Evolutionary conservation across 2,888 invertebrate species (phyloP).

Genomic region (Eristalis intricaria): DNA sequence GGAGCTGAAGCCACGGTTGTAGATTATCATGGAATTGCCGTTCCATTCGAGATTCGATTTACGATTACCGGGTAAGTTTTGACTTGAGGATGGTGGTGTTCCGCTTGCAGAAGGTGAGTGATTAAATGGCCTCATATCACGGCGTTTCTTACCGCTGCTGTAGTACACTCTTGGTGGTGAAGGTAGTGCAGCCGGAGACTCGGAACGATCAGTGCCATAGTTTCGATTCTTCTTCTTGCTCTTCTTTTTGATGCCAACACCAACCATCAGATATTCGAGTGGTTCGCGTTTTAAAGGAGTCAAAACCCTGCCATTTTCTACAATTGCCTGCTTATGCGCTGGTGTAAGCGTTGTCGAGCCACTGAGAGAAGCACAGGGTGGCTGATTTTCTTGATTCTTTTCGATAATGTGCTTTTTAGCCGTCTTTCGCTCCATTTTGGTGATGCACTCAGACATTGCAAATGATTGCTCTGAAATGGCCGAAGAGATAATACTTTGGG

Average conservation of each 20-base stretch:
- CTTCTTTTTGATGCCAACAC: slow-evolving; percentile 86
- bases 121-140: slow-evolving; percentile 84
- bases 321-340: slow-evolving; percentile 74
- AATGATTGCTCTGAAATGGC: slow-evolving; percentile 88
- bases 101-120: slow-evolving; percentile 75
- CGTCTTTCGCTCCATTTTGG: slow-evolving; percentile 83
- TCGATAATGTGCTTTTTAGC: slow-evolving; percentile 79
- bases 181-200: slow-evolving; percentile 86
- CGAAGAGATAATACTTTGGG: slow-evolving; percentile 89
- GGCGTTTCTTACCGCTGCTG: slow-evolving; percentile 82
- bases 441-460: slow-evolving; percentile 86
- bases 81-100: slow-evolving; percentile 52
- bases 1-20: slow-evolving; percentile 83
- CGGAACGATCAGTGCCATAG: slow-evolving; percentile 83
- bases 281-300: slow-evolving; percentile 88
- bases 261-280: slow-evolving; percentile 88
- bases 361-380: slow-evolving; percentile 72
- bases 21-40: slow-evolving; percentile 87
- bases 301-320: slow-evolving; percentile 82
- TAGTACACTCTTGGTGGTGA: slow-evolving; percentile 86
- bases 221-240: slow-evolving; percentile 86
- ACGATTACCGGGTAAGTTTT: slow-evolving; percentile 37
- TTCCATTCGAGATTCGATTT: slow-evolving; percentile 83
- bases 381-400: slow-evolving; percentile 80
- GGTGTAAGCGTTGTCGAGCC: slow-evolving; percentile 69